Evolutionary conservation across 2,888 invertebrate species (phyloP).

Genomic region (Mythimna lalbum): DNA sequence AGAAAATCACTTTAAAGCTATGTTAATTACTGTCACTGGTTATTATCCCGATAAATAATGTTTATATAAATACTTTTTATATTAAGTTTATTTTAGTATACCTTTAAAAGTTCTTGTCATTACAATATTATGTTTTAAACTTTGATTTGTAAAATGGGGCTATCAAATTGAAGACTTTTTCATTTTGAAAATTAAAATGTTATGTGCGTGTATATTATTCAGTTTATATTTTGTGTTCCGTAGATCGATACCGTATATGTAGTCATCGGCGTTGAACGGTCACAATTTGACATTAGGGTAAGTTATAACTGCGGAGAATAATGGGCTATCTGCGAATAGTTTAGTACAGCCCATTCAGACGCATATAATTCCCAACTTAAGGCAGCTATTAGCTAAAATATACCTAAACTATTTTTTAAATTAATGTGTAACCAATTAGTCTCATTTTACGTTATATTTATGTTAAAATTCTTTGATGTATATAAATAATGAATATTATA

Average conservation of each 20-base stretch:
- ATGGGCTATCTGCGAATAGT: no score
- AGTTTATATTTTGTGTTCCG: not conserved
- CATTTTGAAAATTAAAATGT: not conserved
- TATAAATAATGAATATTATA: slow-evolving; percentile 22
- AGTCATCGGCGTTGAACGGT: not conserved
- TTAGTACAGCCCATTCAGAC: not conserved
- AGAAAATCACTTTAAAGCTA: not conserved
- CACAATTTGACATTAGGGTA: no score
- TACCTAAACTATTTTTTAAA: not conserved
- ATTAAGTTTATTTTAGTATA: slow-evolving; percentile 32
- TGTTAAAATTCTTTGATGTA: slow-evolving; percentile 6
- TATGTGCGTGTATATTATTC: not conserved
- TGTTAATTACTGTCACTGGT: slow-evolving; percentile 25
- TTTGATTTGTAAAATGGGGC: slow-evolving; percentile 28
- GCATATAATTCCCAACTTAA: not conserved
- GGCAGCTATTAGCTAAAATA: slow-evolving; percentile 11
- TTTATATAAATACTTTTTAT: slow-evolving; percentile 26
- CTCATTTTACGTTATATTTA: slow-evolving; percentile 2
- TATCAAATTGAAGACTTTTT: not conserved
- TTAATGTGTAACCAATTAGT: not conserved
- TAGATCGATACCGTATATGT: not conserved
- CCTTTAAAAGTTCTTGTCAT: slow-evolving; percentile 5
- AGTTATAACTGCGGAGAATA: not conserved
- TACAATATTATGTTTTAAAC: slow-evolving; percentile 9
- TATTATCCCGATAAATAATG: slow-evolving; percentile 31